phyloP scores from a whole-genome alignment of 2,888 invertebrate genomes.

The Anaspis maculata region DNA sequence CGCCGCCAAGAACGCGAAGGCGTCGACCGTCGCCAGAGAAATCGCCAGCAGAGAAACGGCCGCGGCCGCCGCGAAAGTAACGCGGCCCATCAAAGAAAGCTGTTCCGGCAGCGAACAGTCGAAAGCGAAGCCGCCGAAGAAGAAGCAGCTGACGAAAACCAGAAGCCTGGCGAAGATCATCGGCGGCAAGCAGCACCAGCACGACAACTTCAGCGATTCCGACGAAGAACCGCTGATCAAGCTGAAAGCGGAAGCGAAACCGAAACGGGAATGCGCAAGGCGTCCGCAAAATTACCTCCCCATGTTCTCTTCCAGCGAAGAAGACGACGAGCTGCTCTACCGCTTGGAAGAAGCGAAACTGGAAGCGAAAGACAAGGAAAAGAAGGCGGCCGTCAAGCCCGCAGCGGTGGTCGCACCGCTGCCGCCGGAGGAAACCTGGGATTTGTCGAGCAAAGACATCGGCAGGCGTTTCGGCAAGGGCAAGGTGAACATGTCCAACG shows the following conservation, averaged over 20 bases:
- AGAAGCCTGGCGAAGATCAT: constrained; percentile 21
- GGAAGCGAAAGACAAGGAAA: constrained; percentile 13
- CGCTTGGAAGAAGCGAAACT: constrained; percentile 41
- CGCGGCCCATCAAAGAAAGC: constrained; percentile 12
- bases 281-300: constrained; percentile 37
- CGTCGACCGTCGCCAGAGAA: constrained; percentile 13
- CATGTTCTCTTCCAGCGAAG: constrained; percentile 43
- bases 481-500: constrained; percentile 61
- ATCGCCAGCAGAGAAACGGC: too few relatives aligned
- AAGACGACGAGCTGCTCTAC: too few relatives aligned
- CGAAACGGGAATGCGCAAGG: constrained; percentile 38
- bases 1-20: not conserved
- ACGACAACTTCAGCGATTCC: constrained; percentile 53
- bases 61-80: constrained; percentile 26
- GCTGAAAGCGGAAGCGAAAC: constrained; percentile 32
- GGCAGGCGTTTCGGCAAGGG: constrained; percentile 46
- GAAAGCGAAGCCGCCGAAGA: constrained; percentile 20
- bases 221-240: constrained; percentile 59
- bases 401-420: not conserved
- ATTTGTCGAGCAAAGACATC: constrained; percentile 38
- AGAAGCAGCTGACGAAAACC: constrained; percentile 25
- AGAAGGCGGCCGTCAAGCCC: constrained; percentile 2
- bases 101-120: not conserved
- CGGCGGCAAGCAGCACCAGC: constrained; percentile 17
- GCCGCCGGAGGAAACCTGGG: constrained; percentile 32